Percentiles rank a stretch among this genome's conserved stretches.
Evolutionary conservation across 2,113 vertebrate species (phyloP).

Genomic region (Setophaga coronata): DNA sequence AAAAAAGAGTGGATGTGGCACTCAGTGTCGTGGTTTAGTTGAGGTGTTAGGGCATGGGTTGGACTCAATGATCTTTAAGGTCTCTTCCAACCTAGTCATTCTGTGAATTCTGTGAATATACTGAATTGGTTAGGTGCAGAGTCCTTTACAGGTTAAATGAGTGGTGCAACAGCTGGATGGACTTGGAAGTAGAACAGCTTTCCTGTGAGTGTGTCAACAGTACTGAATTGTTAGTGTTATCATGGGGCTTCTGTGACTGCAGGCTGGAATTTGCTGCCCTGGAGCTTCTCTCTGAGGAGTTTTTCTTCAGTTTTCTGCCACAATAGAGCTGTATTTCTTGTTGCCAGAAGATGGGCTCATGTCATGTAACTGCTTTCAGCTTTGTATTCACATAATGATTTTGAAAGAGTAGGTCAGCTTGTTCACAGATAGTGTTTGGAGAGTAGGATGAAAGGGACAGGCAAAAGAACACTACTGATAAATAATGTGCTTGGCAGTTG

Average conservation of each 20-base stretch:
- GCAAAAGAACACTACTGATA: not conserved
- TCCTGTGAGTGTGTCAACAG: not conserved
- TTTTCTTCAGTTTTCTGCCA: not conserved
- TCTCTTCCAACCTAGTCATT: not conserved
- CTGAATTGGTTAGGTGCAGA: not conserved
- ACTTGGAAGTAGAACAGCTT: not conserved
- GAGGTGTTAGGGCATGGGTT: not conserved
- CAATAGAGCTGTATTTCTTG: not conserved
- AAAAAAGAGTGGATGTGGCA: not conserved
- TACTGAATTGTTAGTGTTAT: not conserved
- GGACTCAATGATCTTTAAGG: not conserved
- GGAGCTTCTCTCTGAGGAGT: not conserved
- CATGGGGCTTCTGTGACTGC: fast-evolving
- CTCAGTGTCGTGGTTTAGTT: not conserved
- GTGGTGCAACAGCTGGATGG: not conserved
- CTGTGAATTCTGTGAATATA: not conserved
- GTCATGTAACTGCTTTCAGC: not conserved
- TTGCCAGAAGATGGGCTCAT: fast-evolving
- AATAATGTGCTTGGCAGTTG: not conserved
- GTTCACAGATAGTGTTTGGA: not conserved
- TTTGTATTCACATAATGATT: not conserved
- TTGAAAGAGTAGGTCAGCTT: not conserved
- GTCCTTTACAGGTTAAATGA: not conserved
- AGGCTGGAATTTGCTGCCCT: not conserved
- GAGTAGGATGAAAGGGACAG: not conserved